Percentiles rank a stretch among this genome's conserved stretches.
phyloP scores from a whole-genome alignment of 2,113 vertebrate species.

The Melospiza melodia region DNA sequence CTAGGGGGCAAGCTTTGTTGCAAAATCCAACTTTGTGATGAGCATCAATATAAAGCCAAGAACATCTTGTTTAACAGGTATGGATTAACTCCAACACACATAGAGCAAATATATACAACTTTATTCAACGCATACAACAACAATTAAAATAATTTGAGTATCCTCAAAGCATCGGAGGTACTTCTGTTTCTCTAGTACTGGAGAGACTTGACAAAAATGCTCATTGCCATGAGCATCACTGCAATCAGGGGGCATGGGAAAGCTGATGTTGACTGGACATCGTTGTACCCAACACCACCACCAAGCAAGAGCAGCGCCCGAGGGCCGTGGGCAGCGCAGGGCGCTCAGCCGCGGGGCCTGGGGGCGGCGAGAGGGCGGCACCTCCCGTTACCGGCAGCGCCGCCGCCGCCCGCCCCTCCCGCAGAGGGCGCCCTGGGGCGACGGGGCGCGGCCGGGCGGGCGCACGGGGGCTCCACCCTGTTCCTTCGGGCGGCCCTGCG shows the following conservation, averaged over 20 bases:
- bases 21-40: neutral
- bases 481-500: neutral
- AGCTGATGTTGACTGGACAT: neutral
- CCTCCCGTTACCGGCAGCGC: neutral
- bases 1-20: neutral
- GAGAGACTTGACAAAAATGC: neutral
- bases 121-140: neutral
- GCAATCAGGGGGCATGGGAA: neutral
- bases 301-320: fast-evolving
- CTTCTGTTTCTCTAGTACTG: neutral
- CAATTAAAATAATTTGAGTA: neutral
- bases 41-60: neutral
- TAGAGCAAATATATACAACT: neutral
- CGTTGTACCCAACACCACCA: neutral
- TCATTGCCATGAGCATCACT: neutral
- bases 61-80: neutral
- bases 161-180: neutral
- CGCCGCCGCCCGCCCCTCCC: neutral
- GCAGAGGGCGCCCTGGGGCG: neutral
- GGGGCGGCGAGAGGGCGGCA: neutral
- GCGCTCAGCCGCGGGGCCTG: too few species aligned
- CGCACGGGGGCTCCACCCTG: neutral
- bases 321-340: too few species aligned
- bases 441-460: neutral
- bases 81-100: neutral